Percentiles rank a stretch among this genome's conserved stretches.
Conservation (phyloP, 1,140 invertebrate species). For the Micrasema longulum region DNA sequence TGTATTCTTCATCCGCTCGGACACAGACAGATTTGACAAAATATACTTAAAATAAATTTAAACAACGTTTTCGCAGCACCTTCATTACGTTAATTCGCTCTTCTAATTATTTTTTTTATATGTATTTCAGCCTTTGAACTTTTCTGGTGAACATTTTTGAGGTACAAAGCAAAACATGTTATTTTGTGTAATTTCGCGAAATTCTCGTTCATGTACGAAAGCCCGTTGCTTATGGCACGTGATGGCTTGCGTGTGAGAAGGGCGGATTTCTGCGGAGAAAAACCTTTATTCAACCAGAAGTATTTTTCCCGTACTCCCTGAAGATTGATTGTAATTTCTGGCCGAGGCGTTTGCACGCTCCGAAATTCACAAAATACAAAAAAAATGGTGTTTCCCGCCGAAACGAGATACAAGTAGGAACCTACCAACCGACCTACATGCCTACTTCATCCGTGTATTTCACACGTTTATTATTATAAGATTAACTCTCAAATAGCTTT, state of each 20-base stretch:
- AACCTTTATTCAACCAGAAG: slow-evolving; percentile 41
- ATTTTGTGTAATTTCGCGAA: too few relatives aligned
- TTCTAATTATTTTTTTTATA: too few relatives aligned
- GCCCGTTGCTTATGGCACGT: slow-evolving; percentile 11
- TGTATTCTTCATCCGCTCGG: too few relatives aligned
- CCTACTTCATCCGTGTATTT: slow-evolving; percentile 17
- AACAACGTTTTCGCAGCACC: too few relatives aligned
- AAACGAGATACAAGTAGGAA: background rate
- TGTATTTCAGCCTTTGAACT: too few relatives aligned
- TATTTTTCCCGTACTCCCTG: slow-evolving; percentile 47
- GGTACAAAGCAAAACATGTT: too few relatives aligned
- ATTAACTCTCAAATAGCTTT: too few relatives aligned
- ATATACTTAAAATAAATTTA: too few relatives aligned
- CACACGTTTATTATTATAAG: slow-evolving; percentile 13
- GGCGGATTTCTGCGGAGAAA: slow-evolving; percentile 26
- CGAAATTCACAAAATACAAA: slow-evolving; percentile 8
- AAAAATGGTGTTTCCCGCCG: background rate
- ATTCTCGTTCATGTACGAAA: background rate
- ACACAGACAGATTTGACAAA: too few relatives aligned
- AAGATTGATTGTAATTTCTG: slow-evolving; percentile 52
- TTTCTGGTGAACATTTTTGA: too few relatives aligned
- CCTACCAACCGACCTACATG: too few relatives aligned
- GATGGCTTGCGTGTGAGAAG: slow-evolving; percentile 45
- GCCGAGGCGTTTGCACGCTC: slow-evolving; percentile 30
- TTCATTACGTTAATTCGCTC: too few relatives aligned